Evolutionary conservation across 2,888 invertebrate species (phyloP).

Genomic region (Troides helena): DNA sequence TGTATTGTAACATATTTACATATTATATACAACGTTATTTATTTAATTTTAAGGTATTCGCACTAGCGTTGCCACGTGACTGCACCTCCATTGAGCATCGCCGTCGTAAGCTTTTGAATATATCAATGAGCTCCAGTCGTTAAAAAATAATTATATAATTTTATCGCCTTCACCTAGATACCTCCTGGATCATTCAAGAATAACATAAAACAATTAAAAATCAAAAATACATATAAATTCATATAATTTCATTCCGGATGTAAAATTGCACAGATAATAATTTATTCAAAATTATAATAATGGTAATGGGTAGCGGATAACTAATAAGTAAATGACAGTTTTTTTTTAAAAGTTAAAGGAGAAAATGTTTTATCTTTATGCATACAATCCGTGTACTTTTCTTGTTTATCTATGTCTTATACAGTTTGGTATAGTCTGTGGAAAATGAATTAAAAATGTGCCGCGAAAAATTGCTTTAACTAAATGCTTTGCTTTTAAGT

Average conservation of each 20-base stretch:
- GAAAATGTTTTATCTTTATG: too few species aligned
- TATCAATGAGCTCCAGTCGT: not conserved
- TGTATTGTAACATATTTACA: constrained; percentile 74
- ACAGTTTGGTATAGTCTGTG: too few species aligned
- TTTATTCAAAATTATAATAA: not conserved
- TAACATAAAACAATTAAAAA: not conserved
- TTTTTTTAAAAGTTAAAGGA: not conserved
- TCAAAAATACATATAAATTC: not conserved
- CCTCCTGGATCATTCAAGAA: not conserved
- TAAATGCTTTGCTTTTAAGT: too few species aligned
- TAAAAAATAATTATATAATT: not conserved
- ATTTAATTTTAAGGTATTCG: constrained; percentile 40
- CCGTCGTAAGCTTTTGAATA: constrained; percentile 7
- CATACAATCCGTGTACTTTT: too few species aligned
- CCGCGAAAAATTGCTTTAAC: too few species aligned
- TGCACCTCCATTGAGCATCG: constrained; percentile 67
- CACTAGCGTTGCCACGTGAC: constrained; percentile 53
- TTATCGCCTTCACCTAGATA: not conserved
- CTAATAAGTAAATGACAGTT: not conserved
- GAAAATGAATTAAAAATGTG: too few species aligned
- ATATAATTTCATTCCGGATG: not conserved
- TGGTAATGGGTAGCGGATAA: not conserved
- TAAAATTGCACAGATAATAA: not conserved
- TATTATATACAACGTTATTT: constrained; percentile 74
- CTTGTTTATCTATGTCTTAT: too few species aligned